A percentile compares a stretch with the other conserved stretches of the same genome.
phyloP scores from a whole-genome alignment of 2,113 vertebrate genomes.

The Tragulus kanchil region DNA sequence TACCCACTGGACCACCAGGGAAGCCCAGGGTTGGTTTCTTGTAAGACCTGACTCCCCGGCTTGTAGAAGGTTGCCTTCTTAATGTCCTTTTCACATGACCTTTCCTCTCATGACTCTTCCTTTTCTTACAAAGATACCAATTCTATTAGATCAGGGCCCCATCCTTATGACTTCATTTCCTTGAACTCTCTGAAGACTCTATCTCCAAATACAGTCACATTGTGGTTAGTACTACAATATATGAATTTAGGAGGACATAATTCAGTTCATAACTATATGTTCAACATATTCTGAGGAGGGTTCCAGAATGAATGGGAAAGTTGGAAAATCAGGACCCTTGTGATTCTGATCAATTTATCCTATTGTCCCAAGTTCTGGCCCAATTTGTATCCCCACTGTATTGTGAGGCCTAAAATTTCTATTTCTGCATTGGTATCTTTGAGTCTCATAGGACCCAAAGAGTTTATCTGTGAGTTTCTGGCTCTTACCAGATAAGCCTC shows the following conservation, averaged over 20 bases:
- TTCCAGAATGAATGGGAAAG: neutral
- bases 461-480: neutral
- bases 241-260: too few species aligned
- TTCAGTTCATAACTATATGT: neutral
- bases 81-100: neutral
- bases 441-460: neutral
- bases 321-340: neutral
- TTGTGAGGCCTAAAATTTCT: neutral
- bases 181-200: neutral
- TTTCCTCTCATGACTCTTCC: neutral
- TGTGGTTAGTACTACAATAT: neutral
- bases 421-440: neutral
- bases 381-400: neutral
- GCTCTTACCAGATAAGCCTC: neutral
- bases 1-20: too few species aligned
- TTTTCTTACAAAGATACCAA: neutral
- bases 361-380: neutral
- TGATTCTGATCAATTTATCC: neutral
- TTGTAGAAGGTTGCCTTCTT: neutral
- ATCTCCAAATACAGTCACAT: neutral
- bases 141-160: too few species aligned
- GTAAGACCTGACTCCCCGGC: neutral
- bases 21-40: neutral
- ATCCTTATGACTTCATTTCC: neutral
- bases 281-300: neutral